Conservation (phyloP, 1,140 invertebrate species). For the Oreohelix idahoensis region DNA sequence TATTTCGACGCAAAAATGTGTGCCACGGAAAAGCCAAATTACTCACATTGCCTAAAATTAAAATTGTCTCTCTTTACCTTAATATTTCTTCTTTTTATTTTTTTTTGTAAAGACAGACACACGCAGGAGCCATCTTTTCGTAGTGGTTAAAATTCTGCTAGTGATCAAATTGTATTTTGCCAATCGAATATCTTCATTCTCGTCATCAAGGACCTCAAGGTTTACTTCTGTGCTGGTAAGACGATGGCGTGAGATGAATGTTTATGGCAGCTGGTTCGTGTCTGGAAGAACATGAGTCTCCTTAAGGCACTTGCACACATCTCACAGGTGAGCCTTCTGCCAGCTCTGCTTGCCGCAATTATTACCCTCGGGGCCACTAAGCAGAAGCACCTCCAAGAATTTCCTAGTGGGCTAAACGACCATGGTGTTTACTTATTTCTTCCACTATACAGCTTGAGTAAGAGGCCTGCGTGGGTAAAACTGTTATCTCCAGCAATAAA, state of each 20-base stretch:
- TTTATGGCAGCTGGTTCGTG: constrained; percentile 13
- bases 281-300: background rate
- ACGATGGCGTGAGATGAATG: background rate
- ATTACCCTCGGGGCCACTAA: background rate
- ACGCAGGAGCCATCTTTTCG: too few relatives aligned
- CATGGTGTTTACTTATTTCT: background rate
- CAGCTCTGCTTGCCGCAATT: background rate
- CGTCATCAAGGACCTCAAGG: background rate
- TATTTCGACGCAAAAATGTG: too few relatives aligned
- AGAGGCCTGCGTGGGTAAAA: background rate
- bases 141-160: too few relatives aligned
- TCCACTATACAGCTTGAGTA: background rate
- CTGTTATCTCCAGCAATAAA: constrained; percentile 1
- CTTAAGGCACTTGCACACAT: constrained; percentile 9
- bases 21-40: too few relatives aligned
- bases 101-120: too few relatives aligned
- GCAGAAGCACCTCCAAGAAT: background rate
- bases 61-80: too few relatives aligned
- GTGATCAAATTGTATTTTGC: too few relatives aligned
- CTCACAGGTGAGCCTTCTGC: background rate
- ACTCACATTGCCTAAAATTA: too few relatives aligned
- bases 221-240: background rate
- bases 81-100: too few relatives aligned
- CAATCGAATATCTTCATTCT: background rate
- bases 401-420: background rate